Evolutionary conservation across 2,113 vertebrate genomes (phyloP), one percentile per base, ranked within the genome.

Genomic region (Amblyornis subalaris): DNA sequence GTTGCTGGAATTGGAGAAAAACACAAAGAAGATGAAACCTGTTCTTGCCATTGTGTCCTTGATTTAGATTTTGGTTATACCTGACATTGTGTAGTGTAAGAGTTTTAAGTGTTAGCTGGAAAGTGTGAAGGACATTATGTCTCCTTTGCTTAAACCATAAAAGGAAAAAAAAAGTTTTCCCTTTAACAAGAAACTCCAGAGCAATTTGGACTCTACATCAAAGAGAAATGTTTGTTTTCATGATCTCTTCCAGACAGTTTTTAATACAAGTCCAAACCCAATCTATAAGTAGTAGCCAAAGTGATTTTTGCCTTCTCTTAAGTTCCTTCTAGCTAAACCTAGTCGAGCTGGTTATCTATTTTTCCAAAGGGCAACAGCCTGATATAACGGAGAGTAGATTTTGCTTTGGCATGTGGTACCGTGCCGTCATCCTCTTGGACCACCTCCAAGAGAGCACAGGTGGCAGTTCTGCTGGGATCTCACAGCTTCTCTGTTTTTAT

Each of bases 401-500:
- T 80, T 87, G 48, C 74, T 75, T 88, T 92, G 78, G 67, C 26
- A 2, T 73, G n/a, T 91, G 82, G 62, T 92, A 71, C 57, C 0
- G 2, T 83, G 60, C 67, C 3, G 29, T 82, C 70, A 79, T 90
- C 77, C 35, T 87, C 58, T 73, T 88, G 94, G 90, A 76, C 26
- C 45, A 16, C 14, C 61, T 80, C 77, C 86, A 84, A 47, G 54
- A 80, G 31, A 85, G 47, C 67, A 72, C 87, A 94, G 94, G 79
- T 96, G 91, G 53, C 38, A 81, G 80, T 58, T 51, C 58, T 73
- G 23, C 85, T 94, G 92, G 95, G 89, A 85, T 89, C 88, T 96
- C 67, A 83, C 64, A 90, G 92, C 73, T 95, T 95, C 93, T 83
- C 76, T 77, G 58, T 11, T 93, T 94, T 90, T 75, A 84, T 89